Percentiles rank a stretch among this genome's conserved stretches.
Evolutionary conservation across 2,797 vertebrate species (phyloP).

Genomic region (Myioborus miniatus): DNA sequence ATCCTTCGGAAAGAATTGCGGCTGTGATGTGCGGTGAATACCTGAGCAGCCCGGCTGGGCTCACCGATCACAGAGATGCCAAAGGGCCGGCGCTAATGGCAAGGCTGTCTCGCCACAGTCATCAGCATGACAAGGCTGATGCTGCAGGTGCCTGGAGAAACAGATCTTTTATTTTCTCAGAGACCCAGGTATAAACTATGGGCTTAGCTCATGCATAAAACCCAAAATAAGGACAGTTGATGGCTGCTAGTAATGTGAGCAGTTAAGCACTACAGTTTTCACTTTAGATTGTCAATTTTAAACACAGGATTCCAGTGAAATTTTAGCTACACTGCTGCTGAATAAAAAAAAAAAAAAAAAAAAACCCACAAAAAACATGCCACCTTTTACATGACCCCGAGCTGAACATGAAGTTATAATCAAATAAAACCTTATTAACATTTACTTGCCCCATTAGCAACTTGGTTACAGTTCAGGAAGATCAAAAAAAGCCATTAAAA

Average conservation of each 20-base stretch:
- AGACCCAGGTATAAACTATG: not conserved
- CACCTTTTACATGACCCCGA: conserved; percentile 10
- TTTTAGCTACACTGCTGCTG: conserved; percentile 19
- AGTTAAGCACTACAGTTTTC: not conserved
- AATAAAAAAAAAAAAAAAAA: not conserved
- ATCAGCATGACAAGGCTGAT: not conserved
- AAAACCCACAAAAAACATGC: not conserved
- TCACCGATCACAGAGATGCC: not conserved
- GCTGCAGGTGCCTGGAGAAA: not conserved
- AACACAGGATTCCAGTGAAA: not conserved
- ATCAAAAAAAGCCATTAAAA: conserved; percentile 11
- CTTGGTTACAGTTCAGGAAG: conserved; percentile 30
- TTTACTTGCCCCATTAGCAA: conserved; percentile 46
- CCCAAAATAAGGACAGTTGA: not conserved
- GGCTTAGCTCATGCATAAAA: not conserved
- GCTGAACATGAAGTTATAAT: conserved; percentile 55
- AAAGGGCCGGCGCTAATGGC: not conserved
- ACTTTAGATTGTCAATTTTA: not conserved
- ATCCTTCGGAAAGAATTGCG: not conserved
- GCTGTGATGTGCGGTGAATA: not conserved
- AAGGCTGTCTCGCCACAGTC: not conserved
- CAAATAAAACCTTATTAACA: conserved; percentile 65
- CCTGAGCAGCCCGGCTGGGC: not conserved
- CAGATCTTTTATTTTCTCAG: not conserved
- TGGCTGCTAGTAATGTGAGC: not conserved